A percentile compares a stretch with the other conserved stretches of the same genome.
phyloP scores from a whole-genome alignment of 2,797 vertebrate species.

The Xenopus petersii region DNA sequence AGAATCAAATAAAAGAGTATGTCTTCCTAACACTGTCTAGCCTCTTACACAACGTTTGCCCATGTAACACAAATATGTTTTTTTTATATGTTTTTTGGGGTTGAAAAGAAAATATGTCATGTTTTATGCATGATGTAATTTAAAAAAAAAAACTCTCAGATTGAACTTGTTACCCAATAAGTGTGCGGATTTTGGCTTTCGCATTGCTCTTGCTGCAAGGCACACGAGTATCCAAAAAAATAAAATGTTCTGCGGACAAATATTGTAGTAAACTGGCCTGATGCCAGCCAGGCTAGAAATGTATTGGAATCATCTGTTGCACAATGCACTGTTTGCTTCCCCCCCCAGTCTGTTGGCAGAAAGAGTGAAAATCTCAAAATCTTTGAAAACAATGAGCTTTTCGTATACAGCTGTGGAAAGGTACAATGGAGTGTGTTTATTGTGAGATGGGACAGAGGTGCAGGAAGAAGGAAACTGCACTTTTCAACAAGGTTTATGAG shows the following conservation, averaged over 20 bases:
- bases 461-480: too few relatives aligned
- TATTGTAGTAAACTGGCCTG: conserved; percentile 35
- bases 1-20: too few relatives aligned
- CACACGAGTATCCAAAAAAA: conserved; percentile 41
- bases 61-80: background rate
- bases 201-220: conserved; percentile 22
- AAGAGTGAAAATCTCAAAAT: conserved; percentile 28
- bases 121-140: conserved; percentile 35
- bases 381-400: conserved; percentile 26
- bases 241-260: conserved; percentile 40
- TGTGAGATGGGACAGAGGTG: too few relatives aligned
- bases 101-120: conserved; percentile 15
- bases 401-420: background rate
- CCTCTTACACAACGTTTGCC: background rate
- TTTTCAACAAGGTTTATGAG: too few relatives aligned
- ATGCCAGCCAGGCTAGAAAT: conserved; percentile 20
- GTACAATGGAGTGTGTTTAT: too few relatives aligned
- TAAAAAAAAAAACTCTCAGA: conserved; percentile 1
- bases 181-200: conserved; percentile 35
- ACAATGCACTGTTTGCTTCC: conserved; percentile 18
- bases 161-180: conserved; percentile 41
- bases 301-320: conserved; percentile 45
- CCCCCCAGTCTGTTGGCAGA: conserved; percentile 25
- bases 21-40: background rate
- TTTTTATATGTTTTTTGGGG: conserved; percentile 5